Evolutionary conservation across 1,140 invertebrate genomes (phyloP).

Genomic region (Galendromus occidentalis): DNA sequence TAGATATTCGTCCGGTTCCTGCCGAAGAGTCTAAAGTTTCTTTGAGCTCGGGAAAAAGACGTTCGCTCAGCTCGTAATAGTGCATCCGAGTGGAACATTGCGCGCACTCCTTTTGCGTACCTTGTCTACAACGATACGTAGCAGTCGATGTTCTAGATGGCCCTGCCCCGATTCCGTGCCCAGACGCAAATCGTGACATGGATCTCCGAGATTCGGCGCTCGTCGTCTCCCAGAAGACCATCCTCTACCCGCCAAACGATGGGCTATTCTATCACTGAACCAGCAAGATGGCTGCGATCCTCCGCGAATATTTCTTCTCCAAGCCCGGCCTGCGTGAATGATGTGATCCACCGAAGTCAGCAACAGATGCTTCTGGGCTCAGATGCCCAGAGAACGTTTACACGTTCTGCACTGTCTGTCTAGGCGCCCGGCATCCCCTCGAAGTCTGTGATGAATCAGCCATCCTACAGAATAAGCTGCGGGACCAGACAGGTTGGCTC

Average conservation of each 20-base stretch:
- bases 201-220: neutral
- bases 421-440: neutral
- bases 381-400: neutral
- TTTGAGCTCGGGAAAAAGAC: neutral
- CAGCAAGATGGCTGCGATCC: neutral
- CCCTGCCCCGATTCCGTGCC: neutral
- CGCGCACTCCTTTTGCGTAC: neutral
- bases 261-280: neutral
- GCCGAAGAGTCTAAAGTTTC: neutral
- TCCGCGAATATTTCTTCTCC: neutral
- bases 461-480: neutral
- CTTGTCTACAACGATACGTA: neutral
- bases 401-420: slow-evolving; percentile 2
- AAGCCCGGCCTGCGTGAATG: neutral
- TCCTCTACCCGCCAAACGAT: neutral
- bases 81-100: neutral
- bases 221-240: neutral
- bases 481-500: neutral
- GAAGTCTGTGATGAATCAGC: neutral
- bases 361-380: neutral
- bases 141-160: neutral
- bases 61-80: neutral
- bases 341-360: neutral
- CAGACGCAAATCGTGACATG: neutral
- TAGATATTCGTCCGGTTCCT: neutral